Evolutionary conservation across 2,888 invertebrate genomes (phyloP).

Genomic region (Nemotelus nigrinus): DNA sequence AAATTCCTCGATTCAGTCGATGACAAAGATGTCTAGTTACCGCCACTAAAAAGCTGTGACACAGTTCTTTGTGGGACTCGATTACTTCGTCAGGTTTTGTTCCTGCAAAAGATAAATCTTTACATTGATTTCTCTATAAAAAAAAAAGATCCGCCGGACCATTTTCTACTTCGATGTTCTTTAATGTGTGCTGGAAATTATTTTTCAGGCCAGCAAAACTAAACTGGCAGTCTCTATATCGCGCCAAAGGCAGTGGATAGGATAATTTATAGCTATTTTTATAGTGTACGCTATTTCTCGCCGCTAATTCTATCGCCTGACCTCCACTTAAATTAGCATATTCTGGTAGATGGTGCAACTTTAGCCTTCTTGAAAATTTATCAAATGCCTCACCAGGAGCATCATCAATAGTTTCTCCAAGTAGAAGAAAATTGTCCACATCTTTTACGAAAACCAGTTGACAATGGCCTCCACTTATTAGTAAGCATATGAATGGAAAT

Average conservation of each 20-base stretch:
- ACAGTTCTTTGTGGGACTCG: slow-evolving; percentile 81
- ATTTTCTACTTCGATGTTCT: slow-evolving; percentile 53
- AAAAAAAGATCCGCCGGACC: neutral
- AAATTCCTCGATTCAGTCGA: slow-evolving; percentile 84
- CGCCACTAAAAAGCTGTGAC: slow-evolving; percentile 83
- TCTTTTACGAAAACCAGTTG: slow-evolving; percentile 78
- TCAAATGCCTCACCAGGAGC: slow-evolving; percentile 95
- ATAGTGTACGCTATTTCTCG: slow-evolving; percentile 73
- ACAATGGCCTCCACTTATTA: slow-evolving; percentile 95
- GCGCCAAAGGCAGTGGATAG: slow-evolving; percentile 74
- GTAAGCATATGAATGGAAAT: slow-evolving; percentile 88
- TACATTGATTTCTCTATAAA: neutral
- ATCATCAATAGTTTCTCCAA: slow-evolving; percentile 84
- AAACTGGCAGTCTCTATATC: slow-evolving; percentile 84
- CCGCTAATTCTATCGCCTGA: slow-evolving; percentile 84
- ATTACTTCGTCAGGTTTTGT: slow-evolving; percentile 76
- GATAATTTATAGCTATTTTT: slow-evolving; percentile 66
- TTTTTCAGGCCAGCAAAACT: slow-evolving; percentile 88
- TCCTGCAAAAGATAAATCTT: slow-evolving; percentile 56
- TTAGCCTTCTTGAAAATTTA: slow-evolving; percentile 89
- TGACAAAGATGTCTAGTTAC: slow-evolving; percentile 82
- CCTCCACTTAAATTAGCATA: slow-evolving; percentile 84
- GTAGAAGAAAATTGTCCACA: slow-evolving; percentile 78
- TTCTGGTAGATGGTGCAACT: slow-evolving; percentile 79
- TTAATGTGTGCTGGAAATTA: slow-evolving; percentile 67